Conservation (phyloP, 2,113 vertebrate genomes). For the zebrafish (Danio rerio) region GRCz12tu NC_133200.1:17394501-17395000, state of each 20-base stretch:
- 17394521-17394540: no score
- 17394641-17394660: not conserved
- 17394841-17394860: conserved; percentile 7
- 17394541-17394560: no score
- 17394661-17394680: conserved; percentile 12
- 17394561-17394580: no score
- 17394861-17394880: conserved; percentile 15
- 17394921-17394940: conserved; percentile 33
- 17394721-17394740: not conserved
- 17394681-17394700: not conserved
- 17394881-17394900: not conserved
- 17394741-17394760: conserved; percentile 1
- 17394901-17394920: conserved; percentile 5
- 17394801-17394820: not conserved
- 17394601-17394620: not conserved
- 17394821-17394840: not conserved
- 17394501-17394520: no score
- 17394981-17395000: conserved; percentile 60
- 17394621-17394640: not conserved
- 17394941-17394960: conserved; percentile 27
- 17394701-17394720: not conserved
- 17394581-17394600: no score
- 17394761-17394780: not conserved
- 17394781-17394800: not conserved
- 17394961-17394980: conserved; percentile 56